Base-by-base conservation (phyloP, 2,797 vertebrate genomes). In the Poecilia wingei region DNA sequence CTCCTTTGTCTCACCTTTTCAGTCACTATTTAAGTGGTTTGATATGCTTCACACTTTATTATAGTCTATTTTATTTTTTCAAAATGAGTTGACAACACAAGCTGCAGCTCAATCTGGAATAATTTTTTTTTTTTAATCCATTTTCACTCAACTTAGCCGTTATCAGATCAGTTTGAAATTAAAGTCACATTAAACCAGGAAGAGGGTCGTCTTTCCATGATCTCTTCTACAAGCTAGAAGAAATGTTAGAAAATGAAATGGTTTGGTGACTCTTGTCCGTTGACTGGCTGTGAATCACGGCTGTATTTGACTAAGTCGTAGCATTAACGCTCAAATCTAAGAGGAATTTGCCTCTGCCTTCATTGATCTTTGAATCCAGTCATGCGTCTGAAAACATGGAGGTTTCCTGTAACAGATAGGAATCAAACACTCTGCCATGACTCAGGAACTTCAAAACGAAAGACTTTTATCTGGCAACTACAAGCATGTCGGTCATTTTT, bases 401-500 rank as follows among this genome's bases (percentile, higher is more conserved):
- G 59, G 31, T 80, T 92, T 93, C 91, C 92, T 91, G 89, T 89
- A 77, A 83, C 55, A 80, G 85, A 90, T 84, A 89, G 36, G 59
- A 85, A 86, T 81, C 87, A 77, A 81, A 70, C 59, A 12, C 77
- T 80, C 74, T 25, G 72, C 82, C 78, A 39, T 86, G 90, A 92
- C 74, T 92, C 86, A 86, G 86, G 86, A 86, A 74, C 88, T 81
- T 94, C 91, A 92, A 92, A 93, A 87, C 85, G 87, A 89, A 16
- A 90, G 90, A 91, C 92, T 74, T 82, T 91, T 92, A 95, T 95
- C 94, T 88, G 80, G 78, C 79, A 51, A 74, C 78, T 72, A 79
- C 66, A 73, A 82, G 79, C 71, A 61, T 83, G 81, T 79, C 76
- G 57, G 88, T 93, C 88, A 66, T 46, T 74, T 92, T 85, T 88